A percentile compares a stretch with the other conserved stretches of the same genome.
These are phyloP conservation scores for Nasonia longicornis DNA, from an alignment of 1,140 invertebrate species.

Conservation along the genomic window DNA sequence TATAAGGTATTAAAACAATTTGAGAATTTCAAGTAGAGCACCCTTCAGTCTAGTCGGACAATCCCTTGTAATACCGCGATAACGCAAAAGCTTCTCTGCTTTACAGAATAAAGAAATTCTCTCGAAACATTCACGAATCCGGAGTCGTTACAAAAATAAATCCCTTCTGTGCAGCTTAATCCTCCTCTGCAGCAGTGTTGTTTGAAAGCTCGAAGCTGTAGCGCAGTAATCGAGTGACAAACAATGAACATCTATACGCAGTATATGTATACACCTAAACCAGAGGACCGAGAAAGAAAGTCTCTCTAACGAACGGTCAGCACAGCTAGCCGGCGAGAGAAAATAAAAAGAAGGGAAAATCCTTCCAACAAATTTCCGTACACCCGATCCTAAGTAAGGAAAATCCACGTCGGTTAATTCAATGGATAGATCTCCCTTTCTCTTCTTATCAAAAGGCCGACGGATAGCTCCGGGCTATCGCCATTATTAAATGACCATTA, in stretches of 20 bases:
- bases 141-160: neutral
- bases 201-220: neutral
- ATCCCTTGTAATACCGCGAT: neutral
- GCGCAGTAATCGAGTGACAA: slow-evolving; percentile 12
- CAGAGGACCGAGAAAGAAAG: neutral
- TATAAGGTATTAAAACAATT: too few species aligned
- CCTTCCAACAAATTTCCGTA: neutral
- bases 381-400: neutral
- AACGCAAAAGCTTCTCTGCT: neutral
- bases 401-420: slow-evolving; percentile 20
- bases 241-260: slow-evolving; percentile 2
- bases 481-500: slow-evolving; percentile 34
- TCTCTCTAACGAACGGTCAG: slow-evolving; percentile 1
- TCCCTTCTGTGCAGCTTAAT: neutral
- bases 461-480: slow-evolving; percentile 2
- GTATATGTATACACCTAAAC: neutral
- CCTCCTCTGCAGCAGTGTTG: neutral
- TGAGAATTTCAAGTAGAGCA: neutral
- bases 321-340: neutral
- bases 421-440: neutral
- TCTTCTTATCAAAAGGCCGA: slow-evolving; percentile 12
- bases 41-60: neutral
- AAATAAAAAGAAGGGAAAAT: slow-evolving; percentile 10
- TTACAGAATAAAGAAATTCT: neutral
- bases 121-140: neutral